Evolutionary conservation across 1,140 invertebrate genomes (phyloP), one percentile per base, ranked within the genome.

Genomic region (Carcinoscorpius rotundicauda): DNA sequence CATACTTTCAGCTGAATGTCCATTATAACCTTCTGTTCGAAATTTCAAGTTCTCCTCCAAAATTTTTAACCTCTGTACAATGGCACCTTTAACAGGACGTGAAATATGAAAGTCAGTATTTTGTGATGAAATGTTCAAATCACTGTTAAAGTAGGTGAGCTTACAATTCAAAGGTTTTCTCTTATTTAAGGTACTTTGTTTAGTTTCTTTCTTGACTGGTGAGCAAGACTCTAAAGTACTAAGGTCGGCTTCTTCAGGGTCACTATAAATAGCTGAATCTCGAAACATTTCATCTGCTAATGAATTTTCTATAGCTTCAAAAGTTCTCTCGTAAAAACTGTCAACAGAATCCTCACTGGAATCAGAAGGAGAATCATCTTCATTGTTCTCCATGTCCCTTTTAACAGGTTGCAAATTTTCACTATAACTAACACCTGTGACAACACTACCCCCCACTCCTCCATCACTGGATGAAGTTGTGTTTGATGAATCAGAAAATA

Each of bases 201-300:
- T 29, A 29, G 29, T 29, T 29, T 29, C 29, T 29, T 29, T 29
- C 29, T 29, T 29, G 29, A 29, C 29, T 29, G 29, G 29, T 29
- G 29, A 29, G 29, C 29, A 29, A 29, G 29, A 29, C 29, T 29
- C 29, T 29, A 29, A 52, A 58, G 69, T 69, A 59, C 62, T 66
- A 58, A 72, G 62, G 60, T 71, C 71, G 5, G 56, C 68, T 52
- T 85, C 81, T 55, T 85, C 85, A 29, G 78, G 81, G 69, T 91
- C 88, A 62, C 87, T 90, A 71, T 90, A 91, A 73, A 90, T 87
- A 70, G 88, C 88, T 71, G 87, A 89, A 74, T 91, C 88, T 71
- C 88, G 80, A 72, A 88, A 76, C 2, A 83, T 81, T 66, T 87
- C 86, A 63, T 85, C 83, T 5, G 78, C 77, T 70, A 75, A 70